Evolutionary conservation across 30 jellyfish, hydroid and myxozoan genomes (phyloP).

Genomic region (Chrysaora quinquecirrha): DNA sequence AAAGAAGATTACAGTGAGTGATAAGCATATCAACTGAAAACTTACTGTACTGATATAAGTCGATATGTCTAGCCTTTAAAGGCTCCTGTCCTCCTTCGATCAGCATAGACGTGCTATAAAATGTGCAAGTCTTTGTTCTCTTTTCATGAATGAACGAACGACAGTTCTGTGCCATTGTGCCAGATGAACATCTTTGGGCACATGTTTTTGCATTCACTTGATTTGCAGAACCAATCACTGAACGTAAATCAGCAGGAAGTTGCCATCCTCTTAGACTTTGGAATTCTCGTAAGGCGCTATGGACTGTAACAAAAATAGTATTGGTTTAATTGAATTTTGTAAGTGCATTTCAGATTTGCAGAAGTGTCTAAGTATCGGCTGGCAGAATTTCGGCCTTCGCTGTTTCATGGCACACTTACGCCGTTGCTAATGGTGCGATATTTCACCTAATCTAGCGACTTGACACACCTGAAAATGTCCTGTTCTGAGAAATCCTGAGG

Average conservation of each 20-base stretch:
- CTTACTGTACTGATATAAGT: constrained; percentile 83
- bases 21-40: no score
- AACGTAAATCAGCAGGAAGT: constrained; percentile 61
- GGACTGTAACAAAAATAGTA: constrained; percentile 56
- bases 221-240: constrained; percentile 27
- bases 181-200: constrained; percentile 54
- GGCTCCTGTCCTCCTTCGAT: constrained; percentile 58
- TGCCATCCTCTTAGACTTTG: constrained; percentile 64
- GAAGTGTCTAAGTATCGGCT: no score
- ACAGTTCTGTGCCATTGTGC: constrained; percentile 51
- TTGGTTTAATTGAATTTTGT: no score
- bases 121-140: constrained; percentile 42
- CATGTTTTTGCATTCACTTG: constrained; percentile 32
- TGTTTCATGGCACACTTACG: no score
- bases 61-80: constrained; percentile 35
- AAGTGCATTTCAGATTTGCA: no score
- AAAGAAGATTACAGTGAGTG: no score
- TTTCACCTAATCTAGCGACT: no score
- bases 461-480: no score
- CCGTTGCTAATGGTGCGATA: no score
- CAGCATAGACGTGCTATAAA: constrained; percentile 62
- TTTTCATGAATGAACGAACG: constrained; percentile 73
- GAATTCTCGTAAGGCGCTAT: constrained; percentile 63
- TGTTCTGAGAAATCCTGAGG: no score
- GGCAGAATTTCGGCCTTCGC: no score